phyloP scores from a whole-genome alignment of 2,888 invertebrate genomes.

The Callyntrura sp. region DNA sequence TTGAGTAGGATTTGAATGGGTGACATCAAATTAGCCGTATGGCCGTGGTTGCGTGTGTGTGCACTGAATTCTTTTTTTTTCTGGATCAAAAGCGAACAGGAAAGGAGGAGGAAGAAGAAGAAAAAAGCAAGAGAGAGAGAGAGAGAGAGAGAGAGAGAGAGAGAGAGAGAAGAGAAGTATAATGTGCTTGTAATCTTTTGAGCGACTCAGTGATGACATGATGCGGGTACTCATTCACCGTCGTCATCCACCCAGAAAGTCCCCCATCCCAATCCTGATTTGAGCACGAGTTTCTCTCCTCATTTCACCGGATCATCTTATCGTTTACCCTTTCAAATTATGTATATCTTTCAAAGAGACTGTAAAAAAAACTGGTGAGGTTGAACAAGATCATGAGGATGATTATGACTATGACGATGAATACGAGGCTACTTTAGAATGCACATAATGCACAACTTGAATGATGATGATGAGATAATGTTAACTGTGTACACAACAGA shows the following conservation, averaged over 20 bases:
- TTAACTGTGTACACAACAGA: slow-evolving; percentile 34
- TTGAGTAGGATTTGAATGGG: slow-evolving; percentile 42
- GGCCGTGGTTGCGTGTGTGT: neutral
- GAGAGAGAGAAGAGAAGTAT: neutral
- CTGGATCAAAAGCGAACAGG: slow-evolving; percentile 8
- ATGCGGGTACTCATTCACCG: slow-evolving; percentile 70
- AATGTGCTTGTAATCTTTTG: neutral
- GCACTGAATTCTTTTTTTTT: slow-evolving; percentile 2
- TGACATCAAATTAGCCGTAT: slow-evolving; percentile 63
- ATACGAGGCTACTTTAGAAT: neutral
- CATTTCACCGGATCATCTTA: slow-evolving; percentile 35
- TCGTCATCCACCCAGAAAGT: neutral
- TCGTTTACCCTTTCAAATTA: slow-evolving; percentile 47
- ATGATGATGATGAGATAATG: slow-evolving; percentile 10
- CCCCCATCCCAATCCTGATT: slow-evolving; percentile 54
- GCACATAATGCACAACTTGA: slow-evolving; percentile 45
- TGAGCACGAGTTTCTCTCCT: slow-evolving; percentile 69
- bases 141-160: neutral
- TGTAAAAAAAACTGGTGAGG: slow-evolving; percentile 28
- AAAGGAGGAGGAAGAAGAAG: neutral
- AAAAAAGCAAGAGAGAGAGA: neutral
- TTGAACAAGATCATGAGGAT: slow-evolving; percentile 2
- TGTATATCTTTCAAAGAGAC: slow-evolving; percentile 37
- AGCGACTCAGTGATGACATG: neutral
- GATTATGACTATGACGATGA: neutral